These are phyloP conservation scores for Oriolus oriolus DNA, from an alignment of 2,113 vertebrate genomes.

Conservation along the genomic window DNA sequence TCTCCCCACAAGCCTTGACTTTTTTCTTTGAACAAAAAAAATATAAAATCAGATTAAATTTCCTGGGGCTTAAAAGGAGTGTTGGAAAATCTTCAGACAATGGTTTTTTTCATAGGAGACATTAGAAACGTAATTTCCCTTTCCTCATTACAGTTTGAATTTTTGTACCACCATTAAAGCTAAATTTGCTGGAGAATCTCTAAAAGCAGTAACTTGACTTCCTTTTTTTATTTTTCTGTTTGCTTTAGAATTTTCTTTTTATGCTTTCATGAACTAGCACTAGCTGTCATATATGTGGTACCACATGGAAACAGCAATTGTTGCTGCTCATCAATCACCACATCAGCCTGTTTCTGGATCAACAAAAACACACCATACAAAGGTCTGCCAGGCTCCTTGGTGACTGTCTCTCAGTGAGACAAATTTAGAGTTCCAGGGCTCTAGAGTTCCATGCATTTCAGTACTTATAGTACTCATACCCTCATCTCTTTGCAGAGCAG, in stretches of 20 bases:
- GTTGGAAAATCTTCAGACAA: neutral
- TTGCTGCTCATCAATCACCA: neutral
- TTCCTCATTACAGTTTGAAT: neutral
- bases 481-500: neutral
- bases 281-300: neutral
- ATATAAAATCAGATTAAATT: neutral
- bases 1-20: neutral
- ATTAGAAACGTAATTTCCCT: neutral
- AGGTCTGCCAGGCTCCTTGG: neutral
- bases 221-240: neutral
- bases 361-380: neutral
- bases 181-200: neutral
- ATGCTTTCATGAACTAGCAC: neutral
- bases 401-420: neutral
- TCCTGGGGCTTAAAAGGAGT: neutral
- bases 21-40: neutral
- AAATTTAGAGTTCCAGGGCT: neutral
- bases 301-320: neutral
- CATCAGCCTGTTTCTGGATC: neutral
- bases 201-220: neutral
- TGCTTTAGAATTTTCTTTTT: neutral
- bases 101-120: neutral
- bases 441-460: neutral
- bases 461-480: neutral
- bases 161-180: neutral